Conservation (phyloP, 1,140 invertebrate genomes). For the Mactra quadrangularis region DNA sequence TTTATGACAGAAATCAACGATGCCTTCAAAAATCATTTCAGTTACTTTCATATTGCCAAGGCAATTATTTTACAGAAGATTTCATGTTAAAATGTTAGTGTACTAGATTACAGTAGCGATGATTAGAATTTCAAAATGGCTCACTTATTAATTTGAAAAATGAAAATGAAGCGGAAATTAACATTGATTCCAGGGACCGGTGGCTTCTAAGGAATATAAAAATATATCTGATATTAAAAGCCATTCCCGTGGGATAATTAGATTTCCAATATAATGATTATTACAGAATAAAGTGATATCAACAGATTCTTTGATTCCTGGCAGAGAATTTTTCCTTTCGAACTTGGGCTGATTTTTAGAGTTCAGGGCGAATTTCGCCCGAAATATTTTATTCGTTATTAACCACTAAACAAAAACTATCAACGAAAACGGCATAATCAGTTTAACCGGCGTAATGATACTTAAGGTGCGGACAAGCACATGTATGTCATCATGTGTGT, state of each 20-base stretch:
- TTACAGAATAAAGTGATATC: background rate
- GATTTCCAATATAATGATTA: constrained; percentile 6
- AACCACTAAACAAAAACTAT: too few species aligned
- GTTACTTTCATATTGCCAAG: constrained; percentile 4
- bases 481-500: too few species aligned
- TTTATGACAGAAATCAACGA: background rate
- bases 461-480: too few species aligned
- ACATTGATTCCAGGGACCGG: background rate
- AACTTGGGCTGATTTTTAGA: too few species aligned
- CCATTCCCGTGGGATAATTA: background rate
- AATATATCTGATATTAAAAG: background rate
- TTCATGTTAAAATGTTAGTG: background rate
- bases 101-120: background rate
- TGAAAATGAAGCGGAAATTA: constrained; percentile 23
- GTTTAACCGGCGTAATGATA: too few species aligned
- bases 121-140: constrained; percentile 25
- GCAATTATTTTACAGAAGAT: constrained; percentile 17
- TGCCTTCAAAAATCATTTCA: background rate
- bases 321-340: too few species aligned
- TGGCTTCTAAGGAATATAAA: constrained; percentile 7
- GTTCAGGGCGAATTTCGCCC: too few species aligned
- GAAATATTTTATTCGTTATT: too few species aligned
- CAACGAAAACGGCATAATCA: too few species aligned
- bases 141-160: constrained; percentile 14
- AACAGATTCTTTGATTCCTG: background rate